Base-by-base conservation (phyloP, 2,888 invertebrate genomes). In the Antheraea yamamai region DNA sequence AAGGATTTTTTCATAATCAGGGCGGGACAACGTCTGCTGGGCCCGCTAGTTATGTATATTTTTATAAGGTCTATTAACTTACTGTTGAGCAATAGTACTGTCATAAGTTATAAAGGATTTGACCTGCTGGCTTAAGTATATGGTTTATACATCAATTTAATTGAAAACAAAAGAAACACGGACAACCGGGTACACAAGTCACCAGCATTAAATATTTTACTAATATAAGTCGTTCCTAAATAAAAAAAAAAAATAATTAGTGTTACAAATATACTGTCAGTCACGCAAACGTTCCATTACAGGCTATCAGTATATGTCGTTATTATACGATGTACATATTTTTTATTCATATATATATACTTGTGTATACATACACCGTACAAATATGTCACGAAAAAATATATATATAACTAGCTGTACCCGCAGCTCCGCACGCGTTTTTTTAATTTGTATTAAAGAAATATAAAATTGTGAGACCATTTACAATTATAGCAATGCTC, bases 281-380 rank as follows among this genome's bases (percentile, higher is more conserved):
- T 52, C 73, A 73, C 55, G 70, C 70, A 39, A 70, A n/a, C 35
- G 35, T 20, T n/a, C 39, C 70, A 70, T 35, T 72, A 58, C 55
- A 66, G 70, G 76, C 77, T 74, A 78, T 70, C 70, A 70, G 20
- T 70, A 39, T 35, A 7, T 39, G 39, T 39, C 39, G 39, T 23
- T 70, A 12, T 70, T 30, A 30, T 26, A 66, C 64, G 64, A 16
- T 23, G 20, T 20, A 55, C 7, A 26, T 30, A 66, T 66, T 66
- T 6, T 66, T 66, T 66, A 30, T 66, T 30, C 30, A 66, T 66
- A 66, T 61, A 61, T 61, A 61, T n/a, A 61, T 61, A 61, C 47
- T 47, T 47, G 7, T 47, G 47, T 47, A 47, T 47, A 47, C 7
- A 1, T 47, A 47, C 47, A 47, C 7, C 47, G 47, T 47, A 47